phyloP scores from a whole-genome alignment of 2,888 invertebrate species.

The Chelonus formosanus region DNA sequence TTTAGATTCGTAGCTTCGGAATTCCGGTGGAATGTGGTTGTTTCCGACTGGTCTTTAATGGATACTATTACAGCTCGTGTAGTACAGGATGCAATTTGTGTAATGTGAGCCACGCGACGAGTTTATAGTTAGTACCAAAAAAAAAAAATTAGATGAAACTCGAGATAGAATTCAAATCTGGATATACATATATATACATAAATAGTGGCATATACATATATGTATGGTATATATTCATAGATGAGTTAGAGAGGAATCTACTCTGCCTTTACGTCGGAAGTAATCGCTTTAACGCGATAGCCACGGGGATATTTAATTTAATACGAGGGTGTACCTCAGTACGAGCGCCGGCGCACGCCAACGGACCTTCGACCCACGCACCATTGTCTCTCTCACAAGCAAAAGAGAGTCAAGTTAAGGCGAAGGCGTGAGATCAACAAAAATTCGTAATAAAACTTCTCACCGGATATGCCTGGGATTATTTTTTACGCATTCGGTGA shows the following conservation, averaged over 20 bases:
- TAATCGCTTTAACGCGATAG: conserved; percentile 38
- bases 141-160: background rate
- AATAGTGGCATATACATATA: background rate
- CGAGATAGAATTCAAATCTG: too few relatives aligned
- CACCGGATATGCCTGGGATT: conserved; percentile 26
- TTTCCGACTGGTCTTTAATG: conserved; percentile 35
- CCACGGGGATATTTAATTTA: conserved; percentile 38
- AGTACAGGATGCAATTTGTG: conserved; percentile 30
- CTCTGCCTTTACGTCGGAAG: conserved; percentile 30
- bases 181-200: too few relatives aligned
- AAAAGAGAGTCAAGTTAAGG: conserved; percentile 28
- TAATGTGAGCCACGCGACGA: conserved; percentile 35
- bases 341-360: conserved; percentile 35
- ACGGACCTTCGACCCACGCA: conserved; percentile 35
- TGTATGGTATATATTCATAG: background rate
- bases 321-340: conserved; percentile 33
- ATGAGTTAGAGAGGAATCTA: conserved; percentile 15
- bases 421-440: conserved; percentile 36
- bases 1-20: conserved; percentile 35
- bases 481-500: conserved; percentile 22
- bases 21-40: conserved; percentile 36
- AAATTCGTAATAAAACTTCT: conserved; percentile 35
- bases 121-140: conserved; percentile 9
- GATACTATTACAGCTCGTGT: conserved; percentile 4
- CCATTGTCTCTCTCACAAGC: conserved; percentile 33